These are phyloP conservation scores for Zaprionus kolodkinae DNA, from an alignment of 1,140 invertebrate genomes.

Conservation along the genomic window DNA sequence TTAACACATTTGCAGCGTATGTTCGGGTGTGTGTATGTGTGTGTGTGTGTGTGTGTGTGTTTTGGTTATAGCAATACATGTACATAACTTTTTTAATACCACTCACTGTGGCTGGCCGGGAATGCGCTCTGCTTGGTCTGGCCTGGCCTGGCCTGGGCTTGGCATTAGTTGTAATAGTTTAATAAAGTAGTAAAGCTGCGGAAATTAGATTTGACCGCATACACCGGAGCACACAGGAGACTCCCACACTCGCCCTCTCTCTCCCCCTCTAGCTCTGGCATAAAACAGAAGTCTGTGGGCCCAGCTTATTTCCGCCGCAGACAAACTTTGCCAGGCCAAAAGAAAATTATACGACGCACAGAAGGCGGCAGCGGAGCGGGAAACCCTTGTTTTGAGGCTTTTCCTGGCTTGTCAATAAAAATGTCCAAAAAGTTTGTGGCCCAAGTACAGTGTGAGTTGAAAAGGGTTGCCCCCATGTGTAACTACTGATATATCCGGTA, in stretches of 20 bases:
- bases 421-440: slow-evolving; percentile 78
- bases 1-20: slow-evolving; percentile 72
- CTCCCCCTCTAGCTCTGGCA: background rate
- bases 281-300: slow-evolving; percentile 48
- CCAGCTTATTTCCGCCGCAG: slow-evolving; percentile 58
- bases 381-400: slow-evolving; percentile 54
- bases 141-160: slow-evolving; percentile 27
- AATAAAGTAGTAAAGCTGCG: slow-evolving; percentile 83
- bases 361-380: slow-evolving; percentile 3
- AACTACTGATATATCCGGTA: slow-evolving; percentile 12
- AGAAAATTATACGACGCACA: slow-evolving; percentile 41
- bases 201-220: slow-evolving; percentile 82
- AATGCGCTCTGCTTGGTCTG: slow-evolving; percentile 12
- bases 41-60: background rate
- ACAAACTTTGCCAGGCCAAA: slow-evolving; percentile 59
- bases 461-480: slow-evolving; percentile 61
- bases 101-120: slow-evolving; percentile 42
- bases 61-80: slow-evolving; percentile 30
- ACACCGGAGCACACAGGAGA: slow-evolving; percentile 59
- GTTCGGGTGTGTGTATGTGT: background rate
- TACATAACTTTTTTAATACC: slow-evolving; percentile 81
- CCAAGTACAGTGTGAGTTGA: slow-evolving; percentile 41
- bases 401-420: slow-evolving; percentile 76
- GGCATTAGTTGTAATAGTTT: slow-evolving; percentile 81
- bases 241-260: slow-evolving; percentile 8